Base-by-base conservation (phyloP, 1,140 invertebrate genomes). In the Aradophagus sp. region DNA sequence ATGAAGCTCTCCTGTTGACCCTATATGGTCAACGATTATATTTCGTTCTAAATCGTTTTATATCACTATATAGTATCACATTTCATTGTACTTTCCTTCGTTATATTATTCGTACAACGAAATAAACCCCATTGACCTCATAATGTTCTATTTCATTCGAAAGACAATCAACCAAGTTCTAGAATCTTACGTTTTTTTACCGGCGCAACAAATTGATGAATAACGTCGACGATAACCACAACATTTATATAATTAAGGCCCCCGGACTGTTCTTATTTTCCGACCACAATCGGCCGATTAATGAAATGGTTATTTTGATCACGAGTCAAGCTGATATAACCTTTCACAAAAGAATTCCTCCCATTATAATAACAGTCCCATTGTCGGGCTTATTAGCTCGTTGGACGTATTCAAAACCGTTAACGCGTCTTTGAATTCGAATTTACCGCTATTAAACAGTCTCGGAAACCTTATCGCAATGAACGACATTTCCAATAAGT, bases 361-460 rank as follows among this genome's bases (percentile, higher is more conserved):
- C 27, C 34, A 61, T 61, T 61, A 61, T 61, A 48, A 48, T 56
- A 56, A 56, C 50, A 61, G 41, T 48, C 5, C 66, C 20, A 69
- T 69, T 69, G 56, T 69, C 56, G 20, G 36, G 66, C 35, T 69
- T 56, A 69, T 69, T 69, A 69, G 56, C 48, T 55, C 47, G 47
- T 59, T 34, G 39, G 39, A 48, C 50, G 56, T 55, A 61, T 56
- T 44, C 48, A 29, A 36, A 70, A 70, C 68, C 68, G 68, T 71
- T 71, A 71, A 65, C 47, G 47, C 61, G 59, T 63, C 59, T 65
- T 71, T 61, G 59, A 50, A 59, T 55, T 32, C 61, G 50, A 50
- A 66, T 66, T 56, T 66, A 66, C 69, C 69, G 61, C 61, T 72
- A 65, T 66, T 50, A 61, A 61, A 12, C 56, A 56, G 61, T 66